A percentile compares a stretch with the other conserved stretches of the same genome.
phyloP scores from a whole-genome alignment of 2,888 invertebrate species.

The Andrena camellia region DNA sequence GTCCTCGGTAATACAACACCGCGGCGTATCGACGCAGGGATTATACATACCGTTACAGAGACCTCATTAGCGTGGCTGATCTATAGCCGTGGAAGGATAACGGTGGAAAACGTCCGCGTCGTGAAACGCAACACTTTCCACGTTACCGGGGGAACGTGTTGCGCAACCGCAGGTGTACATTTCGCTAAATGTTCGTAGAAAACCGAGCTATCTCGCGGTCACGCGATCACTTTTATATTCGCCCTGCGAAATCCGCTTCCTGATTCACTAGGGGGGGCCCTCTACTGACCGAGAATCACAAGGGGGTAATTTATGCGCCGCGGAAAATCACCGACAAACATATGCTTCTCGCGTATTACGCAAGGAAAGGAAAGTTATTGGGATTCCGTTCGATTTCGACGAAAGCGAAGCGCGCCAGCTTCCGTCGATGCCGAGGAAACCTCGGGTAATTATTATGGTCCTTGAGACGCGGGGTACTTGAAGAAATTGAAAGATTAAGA shows the following conservation, averaged over 20 bases:
- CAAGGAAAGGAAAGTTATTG: constrained; percentile 49
- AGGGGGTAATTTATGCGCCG: constrained; percentile 35
- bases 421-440: constrained; percentile 10
- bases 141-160: constrained; percentile 47
- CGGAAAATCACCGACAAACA: constrained; percentile 38
- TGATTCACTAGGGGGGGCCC: constrained; percentile 17
- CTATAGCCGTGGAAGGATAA: constrained; percentile 38
- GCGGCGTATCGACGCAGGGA: constrained; percentile 23
- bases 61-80: constrained; percentile 45
- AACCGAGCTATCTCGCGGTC: constrained; percentile 41
- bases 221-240: constrained; percentile 50
- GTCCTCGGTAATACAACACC: constrained; percentile 20
- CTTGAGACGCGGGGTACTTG: background rate
- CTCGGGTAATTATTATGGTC: background rate
- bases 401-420: constrained; percentile 19
- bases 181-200: constrained; percentile 54
- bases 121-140: constrained; percentile 63
- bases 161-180: constrained; percentile 50
- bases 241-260: constrained; percentile 45
- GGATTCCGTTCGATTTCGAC: constrained; percentile 22
- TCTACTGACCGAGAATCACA: constrained; percentile 40
- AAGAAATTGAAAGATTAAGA: background rate
- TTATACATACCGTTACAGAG: constrained; percentile 50
- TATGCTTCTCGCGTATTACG: constrained; percentile 27
- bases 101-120: constrained; percentile 52